Evolutionary conservation across 2,888 invertebrate species (phyloP), one percentile per base, ranked within the genome.

Genomic region (Drosophila heteroneura): DNA sequence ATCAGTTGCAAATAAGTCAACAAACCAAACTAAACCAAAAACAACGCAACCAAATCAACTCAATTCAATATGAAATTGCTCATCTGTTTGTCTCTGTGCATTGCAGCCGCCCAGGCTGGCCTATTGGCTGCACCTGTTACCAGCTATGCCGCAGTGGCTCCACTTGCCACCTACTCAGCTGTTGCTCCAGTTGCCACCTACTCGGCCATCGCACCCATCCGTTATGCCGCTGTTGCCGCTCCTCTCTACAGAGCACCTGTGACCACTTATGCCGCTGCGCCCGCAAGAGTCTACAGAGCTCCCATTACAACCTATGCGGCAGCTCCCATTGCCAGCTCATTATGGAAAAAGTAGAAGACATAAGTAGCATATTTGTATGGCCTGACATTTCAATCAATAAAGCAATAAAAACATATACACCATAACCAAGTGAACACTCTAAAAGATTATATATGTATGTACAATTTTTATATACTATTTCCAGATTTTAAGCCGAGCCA

Each of bases 31-130:
- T 14, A 49, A 67, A 33, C 37, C 39, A 52, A 57, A 54, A 37
- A 39, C 44, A 59, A 37, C 32, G 35, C 44, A 52, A 57, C 26
- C 44, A 44, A 74, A 51, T 47, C 47, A 35, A 57, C 41, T 30
- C 22, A 70, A 41, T 26, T 57, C 76, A 76, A 80, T 62, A 78
- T 78, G 78, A 78, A 78, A 76, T 65, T 76, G 54, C 64, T 75
- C 76, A 65, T 79, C 52, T 54, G 59, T 63, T 69, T 77, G 52
- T 52, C 62, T 32, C 41, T 74, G 26, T 74, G 75, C 58, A 51
- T 69, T 57, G 70, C 76, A 19, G 47, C 54, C 44, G 69, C 80
- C 6, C 79, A 78, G 62, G 79, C 79, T 56, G 74, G 74, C 12
- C 66, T 76, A 54, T 56, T 76, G 65, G 51, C 65, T 19, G 65